Evolutionary conservation across 2,797 vertebrate genomes (phyloP), one percentile per base, ranked within the genome.

Genomic region (Sphaeramia orbicularis): DNA sequence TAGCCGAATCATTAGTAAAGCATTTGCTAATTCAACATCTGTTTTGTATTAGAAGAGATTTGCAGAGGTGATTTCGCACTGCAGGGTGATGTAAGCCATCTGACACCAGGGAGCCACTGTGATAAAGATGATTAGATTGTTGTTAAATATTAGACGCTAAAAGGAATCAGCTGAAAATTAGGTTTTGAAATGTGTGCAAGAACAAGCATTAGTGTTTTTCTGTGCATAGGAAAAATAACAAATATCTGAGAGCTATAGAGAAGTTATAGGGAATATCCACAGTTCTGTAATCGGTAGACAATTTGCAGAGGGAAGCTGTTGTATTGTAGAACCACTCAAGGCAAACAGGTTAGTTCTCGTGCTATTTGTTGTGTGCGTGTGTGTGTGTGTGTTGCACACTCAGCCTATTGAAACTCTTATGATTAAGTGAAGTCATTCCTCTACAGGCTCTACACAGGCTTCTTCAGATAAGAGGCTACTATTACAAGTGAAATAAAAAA

Each of bases 401-500:
- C n/a, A n/a, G n/a, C 57, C 71, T 27, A 71, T 69, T 85, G 76
- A 81, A 71, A 60, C 27, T 16, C 64, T 51, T 16, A 47, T 76
- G 79, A 84, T 86, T 78, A 86, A 87, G 78, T 84, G 81, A 89
- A 88, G 89, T 84, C 78, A 87, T 86, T 90, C 86, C 83, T 80
- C 57, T 7, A 76, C 84, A 87, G n/a, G 78, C 65, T 71, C 44
- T 65, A 77, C 49, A 56, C 82, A 80, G 62, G 63, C 73, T 53
- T 76, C 77, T 85, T 77, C 78, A 85, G 81, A 86, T 83, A 84
- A 89, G 87, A 81, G 86, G 78, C 84, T 80, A 82, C 80, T 84
- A 83, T 86, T 83, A 86, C 81, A 47, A 85, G 78, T 74, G 78
- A 86, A 85, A 87, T 84, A 89, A 89, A 83, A 84, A 86, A 74